Base-by-base conservation (phyloP, 2,113 vertebrate species). In the Madoqua kirkii region DNA sequence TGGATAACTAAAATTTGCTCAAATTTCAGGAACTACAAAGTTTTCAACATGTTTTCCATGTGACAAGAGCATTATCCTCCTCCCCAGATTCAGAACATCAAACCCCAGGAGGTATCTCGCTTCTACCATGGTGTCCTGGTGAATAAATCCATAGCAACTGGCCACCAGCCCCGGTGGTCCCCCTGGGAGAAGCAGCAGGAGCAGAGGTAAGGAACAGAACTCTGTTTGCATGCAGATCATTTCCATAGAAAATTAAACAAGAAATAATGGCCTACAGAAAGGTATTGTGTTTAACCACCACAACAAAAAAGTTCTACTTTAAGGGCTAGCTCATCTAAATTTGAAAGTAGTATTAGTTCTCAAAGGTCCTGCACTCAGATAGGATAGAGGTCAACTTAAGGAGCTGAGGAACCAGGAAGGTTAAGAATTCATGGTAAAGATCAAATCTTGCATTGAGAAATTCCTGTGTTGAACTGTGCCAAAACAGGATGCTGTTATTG, bases 401-500 rank as follows among this genome's bases (percentile, higher is more conserved):
- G 94, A 87, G 81, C 91, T 96, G 90, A 93, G 96, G 97, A 96
- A 54, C 86, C 78, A 95, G 60, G 31, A 78, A 98, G 87, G 83
- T 91, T 91, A 84, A 94, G 76, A 96, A 96, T 64, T 74, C 71
- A 84, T 45, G 14, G 40, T 33, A 85, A 98, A 98, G 97, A 97
- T 91, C 92, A 96, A 79, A 64, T 86, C 97, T 83, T 88, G 91
- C 93, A 60, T 96, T 85, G 94, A 98, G 98, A 98, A 97, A 89
- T 95, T 87, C 95, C 95, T 93, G 96, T 25, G 91, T 98, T 79
- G 93, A 97, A 76, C 95, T 97, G 93, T 97, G 88, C 92, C 97
- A 95, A 98, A 98, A 97, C 97, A 98, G 99, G 99, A 99, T 99
- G 98, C 98, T 98, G 98, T 98, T 96, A 88, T 97, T 98, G 97